Evolutionary conservation across 2,113 vertebrate genomes (phyloP), one percentile per base, ranked within the genome.

Genomic region (Alaudala cheleensis): DNA sequence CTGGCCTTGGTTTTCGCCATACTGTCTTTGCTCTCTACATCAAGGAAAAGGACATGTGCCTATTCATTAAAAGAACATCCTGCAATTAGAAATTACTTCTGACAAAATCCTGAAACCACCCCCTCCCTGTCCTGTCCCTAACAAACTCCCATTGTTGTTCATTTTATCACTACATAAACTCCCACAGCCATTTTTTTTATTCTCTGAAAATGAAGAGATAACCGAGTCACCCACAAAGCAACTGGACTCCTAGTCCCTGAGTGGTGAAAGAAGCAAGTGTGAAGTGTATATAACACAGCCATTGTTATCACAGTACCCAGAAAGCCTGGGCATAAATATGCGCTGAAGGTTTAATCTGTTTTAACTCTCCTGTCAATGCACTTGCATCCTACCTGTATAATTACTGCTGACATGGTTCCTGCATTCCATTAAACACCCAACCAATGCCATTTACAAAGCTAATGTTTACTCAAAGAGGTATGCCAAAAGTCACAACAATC

Each of bases 261-360:
- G 96, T 67, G 77, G 54, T 70, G 90, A 97, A 95, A 96, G 95
- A 90, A 92, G 92, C 61, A 92, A 95, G 97, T 96, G 97, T 95
- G 94, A 94, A 93, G 76, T 96, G 91, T 81, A 94, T 96, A 93
- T 93, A 79, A 94, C 94, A 96, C 2, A 1, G 71, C 66, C 54
- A 66, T 66, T 95, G 92, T 94, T 98, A 96, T 97, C 93, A 56
- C 21, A 17, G 53, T 33, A 65, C 31, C 54, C 65, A 95, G 72
- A 85, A 61, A 80, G 50, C 79, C 31, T 56, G 26, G 56, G 71
- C 57, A 62, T 82, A 93, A 93, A 47, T 73, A 90, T 34, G 64
- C 5, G 4, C 62, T 86, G 16, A 33, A 65, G 40, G 23, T 81
- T 80, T 86, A 80, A 92, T 91, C 82, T 71, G 50, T 54, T 95